These are phyloP conservation scores for Rutilus rutilus DNA, from an alignment of 2,113 vertebrate genomes.

Conservation along the genomic window DNA sequence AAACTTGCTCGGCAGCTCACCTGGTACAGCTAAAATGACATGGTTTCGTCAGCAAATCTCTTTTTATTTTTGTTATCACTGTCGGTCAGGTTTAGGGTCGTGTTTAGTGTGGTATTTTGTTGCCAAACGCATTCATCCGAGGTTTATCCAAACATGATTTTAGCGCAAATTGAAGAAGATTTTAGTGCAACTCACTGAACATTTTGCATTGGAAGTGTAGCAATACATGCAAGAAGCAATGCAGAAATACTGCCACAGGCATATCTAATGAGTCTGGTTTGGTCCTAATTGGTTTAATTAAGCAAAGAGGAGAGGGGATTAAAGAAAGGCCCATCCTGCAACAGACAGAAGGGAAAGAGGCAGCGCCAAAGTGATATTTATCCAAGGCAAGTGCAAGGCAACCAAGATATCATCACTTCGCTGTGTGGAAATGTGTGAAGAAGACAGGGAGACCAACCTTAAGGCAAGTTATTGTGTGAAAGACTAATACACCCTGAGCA, in stretches of 20 bases:
- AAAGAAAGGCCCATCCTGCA: background rate
- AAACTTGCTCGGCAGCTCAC: background rate
- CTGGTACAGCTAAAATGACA: background rate
- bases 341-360: background rate
- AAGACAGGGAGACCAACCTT: background rate
- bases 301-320: background rate
- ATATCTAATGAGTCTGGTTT: background rate
- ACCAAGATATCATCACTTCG: background rate
- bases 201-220: background rate
- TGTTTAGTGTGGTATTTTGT: too few relatives aligned
- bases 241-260: background rate
- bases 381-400: background rate
- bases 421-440: background rate
- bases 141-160: background rate
- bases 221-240: background rate
- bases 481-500: slow-evolving; percentile 33
- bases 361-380: background rate
- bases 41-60: background rate
- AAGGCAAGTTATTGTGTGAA: background rate
- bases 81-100: too few relatives aligned
- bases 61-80: too few relatives aligned
- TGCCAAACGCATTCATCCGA: too few relatives aligned
- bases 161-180: background rate
- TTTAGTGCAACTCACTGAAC: background rate
- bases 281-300: background rate